Base-by-base conservation (phyloP, 2,113 vertebrate species). In the Heloderma charlesbogerti region DNA sequence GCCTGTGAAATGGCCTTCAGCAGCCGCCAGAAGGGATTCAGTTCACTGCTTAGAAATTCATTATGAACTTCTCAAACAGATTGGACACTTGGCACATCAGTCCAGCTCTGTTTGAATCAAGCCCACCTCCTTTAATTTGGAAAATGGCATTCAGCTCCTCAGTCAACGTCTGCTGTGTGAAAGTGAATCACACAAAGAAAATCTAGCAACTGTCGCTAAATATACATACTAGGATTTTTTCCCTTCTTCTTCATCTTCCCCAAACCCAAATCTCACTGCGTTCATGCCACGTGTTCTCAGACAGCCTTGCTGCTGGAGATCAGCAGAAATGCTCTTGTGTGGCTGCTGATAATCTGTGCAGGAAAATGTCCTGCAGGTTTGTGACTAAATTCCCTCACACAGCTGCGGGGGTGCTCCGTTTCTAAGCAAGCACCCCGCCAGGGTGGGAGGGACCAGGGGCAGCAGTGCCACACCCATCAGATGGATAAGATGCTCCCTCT, bases 101-200 rank as follows among this genome's bases (percentile, higher is more conserved):
- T 27, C 40, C 40, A 16, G 86, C 18, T 63, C 74, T 13, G 43
- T 66, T 48, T 40, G 37, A 78, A 43, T 78, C 86, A 45, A 79
- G 57, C 86, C 54, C 74, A 88, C 54, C 57, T 45, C 86, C 34
- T 88, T 88, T 66, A 78, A 78, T 79, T 78, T 67, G 40, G 57
- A 74, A 66, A 78, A 45, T 45, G 6, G 37, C 40, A 29, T 57
- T 78, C 63, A 18, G 34, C 78, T 63, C n/a, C 51, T 31, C 66
- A 40, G 51, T 43, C 43, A 71, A 25, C 84, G 9, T 86, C 48
- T 18, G n/a, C 72, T n/a, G 51, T 60, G 72, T n/a, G 48, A 43
- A 77, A 78, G 54, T 57, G 71, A 88, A 88, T 63, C 74, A 88
- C 72, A 63, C 2, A 60, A 12, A 31, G 54, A 37, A 60, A 63